Conservation (phyloP, 1,140 invertebrate genomes). For the Drosophila trapezifrons region DNA sequence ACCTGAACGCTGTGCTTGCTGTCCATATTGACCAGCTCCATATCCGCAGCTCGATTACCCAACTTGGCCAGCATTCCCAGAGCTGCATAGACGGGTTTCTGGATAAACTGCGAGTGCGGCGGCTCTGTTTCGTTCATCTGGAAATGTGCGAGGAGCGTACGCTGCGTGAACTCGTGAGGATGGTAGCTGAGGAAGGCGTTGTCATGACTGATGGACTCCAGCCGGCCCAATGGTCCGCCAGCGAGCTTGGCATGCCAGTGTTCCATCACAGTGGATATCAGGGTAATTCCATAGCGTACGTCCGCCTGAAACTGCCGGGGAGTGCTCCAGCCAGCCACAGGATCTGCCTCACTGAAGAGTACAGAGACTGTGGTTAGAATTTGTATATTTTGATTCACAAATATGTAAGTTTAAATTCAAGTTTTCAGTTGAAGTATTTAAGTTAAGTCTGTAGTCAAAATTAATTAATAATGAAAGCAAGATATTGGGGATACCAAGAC, state of each 20-base stretch:
- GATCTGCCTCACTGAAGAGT: constrained; percentile 85
- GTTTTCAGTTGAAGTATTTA: neutral
- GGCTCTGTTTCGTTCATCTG: constrained; percentile 85
- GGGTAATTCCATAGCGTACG: constrained; percentile 84
- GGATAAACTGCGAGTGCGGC: constrained; percentile 84
- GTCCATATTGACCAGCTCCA: constrained; percentile 72
- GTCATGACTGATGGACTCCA: constrained; percentile 85
- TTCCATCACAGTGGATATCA: constrained; percentile 82
- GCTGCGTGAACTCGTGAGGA: constrained; percentile 85
- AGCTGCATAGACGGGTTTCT: constrained; percentile 85
- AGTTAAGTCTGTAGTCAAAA: too few species aligned
- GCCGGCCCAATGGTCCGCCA: constrained; percentile 54
- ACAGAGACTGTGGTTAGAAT: neutral
- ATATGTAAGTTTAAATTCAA: too few species aligned
- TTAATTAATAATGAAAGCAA: neutral
- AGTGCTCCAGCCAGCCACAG: constrained; percentile 84
- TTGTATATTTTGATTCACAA: neutral
- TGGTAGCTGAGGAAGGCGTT: constrained; percentile 85
- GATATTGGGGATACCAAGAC: neutral
- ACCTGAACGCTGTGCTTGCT: constrained; percentile 68
- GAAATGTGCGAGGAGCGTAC: constrained; percentile 84
- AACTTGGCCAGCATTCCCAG: constrained; percentile 85
- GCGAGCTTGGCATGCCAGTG: constrained; percentile 79
- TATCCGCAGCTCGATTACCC: constrained; percentile 67
- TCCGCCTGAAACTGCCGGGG: constrained; percentile 84